phyloP scores from a whole-genome alignment of 2,797 vertebrate genomes.

The Poeciliopsis presidionis region DNA sequence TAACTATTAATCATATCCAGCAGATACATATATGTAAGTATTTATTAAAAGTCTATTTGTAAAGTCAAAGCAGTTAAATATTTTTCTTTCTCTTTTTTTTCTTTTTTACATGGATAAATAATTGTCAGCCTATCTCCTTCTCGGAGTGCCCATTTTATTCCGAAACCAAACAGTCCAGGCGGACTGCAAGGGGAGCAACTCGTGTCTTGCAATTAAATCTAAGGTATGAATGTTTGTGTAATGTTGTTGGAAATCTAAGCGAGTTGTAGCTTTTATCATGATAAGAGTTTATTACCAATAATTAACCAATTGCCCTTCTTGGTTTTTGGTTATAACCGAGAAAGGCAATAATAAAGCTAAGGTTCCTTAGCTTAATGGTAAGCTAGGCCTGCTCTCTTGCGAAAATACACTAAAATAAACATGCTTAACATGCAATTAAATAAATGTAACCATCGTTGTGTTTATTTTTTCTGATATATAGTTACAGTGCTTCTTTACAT shows the following conservation, averaged over 20 bases:
- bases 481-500: neutral
- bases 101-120: constrained; percentile 47
- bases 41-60: neutral
- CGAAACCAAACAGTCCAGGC: neutral
- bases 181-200: neutral
- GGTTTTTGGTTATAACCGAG: too few relatives aligned
- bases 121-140: neutral
- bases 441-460: neutral
- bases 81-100: too few relatives aligned
- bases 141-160: neutral
- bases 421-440: neutral
- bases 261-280: neutral
- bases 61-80: neutral
- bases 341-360: too few relatives aligned
- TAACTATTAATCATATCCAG: rapidly evolving
- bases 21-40: rapidly evolving
- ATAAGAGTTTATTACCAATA: too few relatives aligned
- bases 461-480: neutral
- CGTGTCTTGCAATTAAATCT: neutral
- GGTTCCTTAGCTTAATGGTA: neutral
- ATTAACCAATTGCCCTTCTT: neutral
- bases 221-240: neutral
- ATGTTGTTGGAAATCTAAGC: rapidly evolving
- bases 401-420: neutral
- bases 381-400: constrained; percentile 4